phyloP scores from a whole-genome alignment of 2,797 vertebrate genomes.

The Amblyopsis hoosieri region DNA sequence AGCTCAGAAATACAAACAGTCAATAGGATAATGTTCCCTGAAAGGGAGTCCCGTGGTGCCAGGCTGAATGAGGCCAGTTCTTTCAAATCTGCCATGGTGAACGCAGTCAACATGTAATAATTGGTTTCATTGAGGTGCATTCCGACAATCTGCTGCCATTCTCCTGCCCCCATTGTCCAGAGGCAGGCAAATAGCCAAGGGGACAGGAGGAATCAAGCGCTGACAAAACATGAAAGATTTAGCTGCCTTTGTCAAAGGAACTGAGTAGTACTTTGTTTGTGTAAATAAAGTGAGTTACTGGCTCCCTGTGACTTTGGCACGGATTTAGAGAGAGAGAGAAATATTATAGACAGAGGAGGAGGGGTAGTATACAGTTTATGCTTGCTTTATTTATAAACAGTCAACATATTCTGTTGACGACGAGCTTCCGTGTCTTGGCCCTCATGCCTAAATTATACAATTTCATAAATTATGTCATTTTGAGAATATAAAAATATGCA shows the following conservation, averaged over 20 bases:
- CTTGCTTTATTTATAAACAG: background rate
- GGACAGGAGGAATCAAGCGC: constrained; percentile 99
- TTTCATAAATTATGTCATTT: too few species aligned
- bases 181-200: constrained; percentile 98
- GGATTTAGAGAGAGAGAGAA: constrained; percentile 39
- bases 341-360: constrained; percentile 21
- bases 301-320: constrained; percentile 72
- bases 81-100: constrained; percentile 99
- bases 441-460: constrained; percentile 22
- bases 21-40: constrained; percentile 99
- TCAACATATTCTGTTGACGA: constrained; percentile 8
- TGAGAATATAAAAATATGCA: too few species aligned
- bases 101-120: constrained; percentile 99
- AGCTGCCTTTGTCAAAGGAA: constrained; percentile 99
- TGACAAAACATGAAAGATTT: constrained; percentile 99
- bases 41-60: constrained; percentile 98
- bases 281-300: constrained; percentile 99
- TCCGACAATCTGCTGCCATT: constrained; percentile 99
- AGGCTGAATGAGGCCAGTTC: constrained; percentile 99
- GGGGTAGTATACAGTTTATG: constrained; percentile 30
- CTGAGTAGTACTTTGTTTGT: constrained; percentile 99
- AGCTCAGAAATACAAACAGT: constrained; percentile 99
- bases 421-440: constrained; percentile 9
- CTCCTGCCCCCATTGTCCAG: constrained; percentile 96
- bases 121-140: constrained; percentile 99